phyloP scores from a whole-genome alignment of 1,140 invertebrate genomes.

The Thaumetopoea pityocampa region DNA sequence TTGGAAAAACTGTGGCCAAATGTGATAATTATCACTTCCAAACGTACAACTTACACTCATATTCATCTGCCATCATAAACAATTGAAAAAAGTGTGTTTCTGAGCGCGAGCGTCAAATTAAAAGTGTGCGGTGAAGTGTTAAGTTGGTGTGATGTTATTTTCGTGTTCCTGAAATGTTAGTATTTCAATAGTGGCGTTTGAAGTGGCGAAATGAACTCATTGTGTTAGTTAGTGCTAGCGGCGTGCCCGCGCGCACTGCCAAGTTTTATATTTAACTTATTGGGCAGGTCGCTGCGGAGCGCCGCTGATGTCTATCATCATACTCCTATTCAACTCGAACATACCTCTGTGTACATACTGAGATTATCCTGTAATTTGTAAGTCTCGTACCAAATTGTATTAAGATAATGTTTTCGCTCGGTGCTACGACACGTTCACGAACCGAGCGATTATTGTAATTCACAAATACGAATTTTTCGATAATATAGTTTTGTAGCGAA shows the following conservation, averaged over 20 bases:
- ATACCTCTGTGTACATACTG: constrained; percentile 11
- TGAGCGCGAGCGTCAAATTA: too few species aligned
- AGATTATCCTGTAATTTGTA: background rate
- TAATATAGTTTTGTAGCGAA: constrained; percentile 21
- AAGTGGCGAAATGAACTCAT: constrained; percentile 30
- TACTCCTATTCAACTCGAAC: background rate
- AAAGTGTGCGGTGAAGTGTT: too few species aligned
- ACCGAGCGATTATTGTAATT: background rate
- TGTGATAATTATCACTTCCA: too few species aligned
- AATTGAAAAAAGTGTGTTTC: too few species aligned
- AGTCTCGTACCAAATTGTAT: constrained; percentile 1
- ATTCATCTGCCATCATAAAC: too few species aligned
- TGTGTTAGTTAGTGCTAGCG: constrained; percentile 46
- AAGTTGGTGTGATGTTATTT: too few species aligned
- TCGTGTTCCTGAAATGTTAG: constrained; percentile 21
- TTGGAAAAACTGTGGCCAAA: too few species aligned
- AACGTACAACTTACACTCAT: too few species aligned
- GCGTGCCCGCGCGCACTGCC: constrained; percentile 40
- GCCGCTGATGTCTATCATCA: constrained; percentile 20
- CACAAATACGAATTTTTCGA: constrained; percentile 5
- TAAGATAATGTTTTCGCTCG: background rate
- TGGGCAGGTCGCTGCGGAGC: constrained; percentile 18
- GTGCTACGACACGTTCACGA: background rate
- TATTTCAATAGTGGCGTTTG: constrained; percentile 26
- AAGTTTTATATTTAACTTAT: constrained; percentile 29